Conservation (phyloP, 2,888 invertebrate species). For the Myathropa florea region DNA sequence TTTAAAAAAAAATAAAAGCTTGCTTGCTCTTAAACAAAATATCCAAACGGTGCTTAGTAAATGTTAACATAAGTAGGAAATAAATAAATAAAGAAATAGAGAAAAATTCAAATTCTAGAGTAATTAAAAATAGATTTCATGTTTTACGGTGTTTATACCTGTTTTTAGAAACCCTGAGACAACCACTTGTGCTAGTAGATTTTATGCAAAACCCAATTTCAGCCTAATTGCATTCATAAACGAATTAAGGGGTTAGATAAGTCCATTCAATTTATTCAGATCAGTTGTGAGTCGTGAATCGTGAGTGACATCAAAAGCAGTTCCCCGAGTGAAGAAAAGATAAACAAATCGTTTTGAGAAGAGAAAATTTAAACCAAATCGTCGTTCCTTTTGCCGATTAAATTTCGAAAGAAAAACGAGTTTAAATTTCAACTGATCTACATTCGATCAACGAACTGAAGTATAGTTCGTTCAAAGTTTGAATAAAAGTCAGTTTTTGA, state of each 20-base stretch:
- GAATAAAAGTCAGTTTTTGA: too few relatives aligned
- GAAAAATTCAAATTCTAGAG: too few relatives aligned
- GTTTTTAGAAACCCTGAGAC: background rate
- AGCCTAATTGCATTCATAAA: background rate
- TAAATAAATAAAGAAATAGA: slow-evolving; percentile 29
- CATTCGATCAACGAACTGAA: background rate
- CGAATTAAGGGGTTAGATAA: background rate
- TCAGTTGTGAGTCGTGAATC: background rate
- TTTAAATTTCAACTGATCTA: background rate
- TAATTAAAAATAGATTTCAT: slow-evolving; percentile 6
- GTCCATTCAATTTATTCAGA: too few relatives aligned
- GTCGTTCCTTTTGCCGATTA: background rate
- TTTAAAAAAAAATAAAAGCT: slow-evolving; percentile 11
- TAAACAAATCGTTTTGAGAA: background rate
- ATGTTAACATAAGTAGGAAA: slow-evolving; percentile 37
- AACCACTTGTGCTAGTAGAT: background rate
- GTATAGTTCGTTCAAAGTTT: background rate
- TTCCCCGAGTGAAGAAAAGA: background rate
- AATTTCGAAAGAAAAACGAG: background rate
- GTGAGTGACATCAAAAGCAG: background rate
- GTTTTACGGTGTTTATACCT: slow-evolving; percentile 39
- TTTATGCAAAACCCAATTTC: background rate
- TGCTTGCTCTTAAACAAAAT: slow-evolving; percentile 54
- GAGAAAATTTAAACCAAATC: background rate
- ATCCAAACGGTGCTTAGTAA: slow-evolving; percentile 65